These are phyloP conservation scores for Megalops atlanticus DNA, from an alignment of 2,113 vertebrate species.

Conservation along the genomic window DNA sequence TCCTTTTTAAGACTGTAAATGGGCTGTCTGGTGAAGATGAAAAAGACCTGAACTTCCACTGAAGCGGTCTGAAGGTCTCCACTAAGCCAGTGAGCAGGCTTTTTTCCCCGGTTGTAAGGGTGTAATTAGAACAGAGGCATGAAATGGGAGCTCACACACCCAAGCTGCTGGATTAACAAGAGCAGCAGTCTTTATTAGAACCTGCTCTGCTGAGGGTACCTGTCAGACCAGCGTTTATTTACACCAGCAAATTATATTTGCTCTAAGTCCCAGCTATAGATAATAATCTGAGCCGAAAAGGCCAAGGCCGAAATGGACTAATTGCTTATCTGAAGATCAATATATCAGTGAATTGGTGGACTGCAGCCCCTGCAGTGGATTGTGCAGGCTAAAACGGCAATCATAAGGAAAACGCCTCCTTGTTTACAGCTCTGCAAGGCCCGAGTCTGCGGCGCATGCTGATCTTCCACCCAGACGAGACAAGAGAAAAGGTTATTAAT, in stretches of 20 bases:
- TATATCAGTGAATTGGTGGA: constrained; percentile 50
- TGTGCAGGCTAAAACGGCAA: not conserved
- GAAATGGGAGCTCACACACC: not conserved
- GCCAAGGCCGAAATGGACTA: constrained; percentile 50
- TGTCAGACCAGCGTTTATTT: constrained; percentile 10
- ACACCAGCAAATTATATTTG: constrained; percentile 42
- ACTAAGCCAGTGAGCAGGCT: not conserved
- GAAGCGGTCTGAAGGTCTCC: not conserved
- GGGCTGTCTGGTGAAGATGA: not conserved
- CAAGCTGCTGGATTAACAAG: not conserved
- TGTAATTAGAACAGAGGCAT: not conserved
- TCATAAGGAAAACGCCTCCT: not conserved
- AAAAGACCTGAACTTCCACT: not conserved
- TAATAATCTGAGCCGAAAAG: constrained; percentile 36
- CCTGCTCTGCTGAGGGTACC: not conserved
- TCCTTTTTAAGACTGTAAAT: not conserved
- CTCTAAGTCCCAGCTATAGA: constrained; percentile 37
- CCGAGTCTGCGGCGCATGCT: too few species aligned
- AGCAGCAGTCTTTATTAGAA: not conserved
- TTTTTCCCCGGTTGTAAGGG: not conserved
- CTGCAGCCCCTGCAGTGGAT: constrained; percentile 33
- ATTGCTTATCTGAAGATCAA: constrained; percentile 63
- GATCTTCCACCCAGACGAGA: too few species aligned
- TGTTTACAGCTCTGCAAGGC: not conserved
- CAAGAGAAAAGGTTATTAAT: too few species aligned